Base-by-base conservation (phyloP, 2,113 vertebrate genomes). In the Picathartes gymnocephalus region DNA sequence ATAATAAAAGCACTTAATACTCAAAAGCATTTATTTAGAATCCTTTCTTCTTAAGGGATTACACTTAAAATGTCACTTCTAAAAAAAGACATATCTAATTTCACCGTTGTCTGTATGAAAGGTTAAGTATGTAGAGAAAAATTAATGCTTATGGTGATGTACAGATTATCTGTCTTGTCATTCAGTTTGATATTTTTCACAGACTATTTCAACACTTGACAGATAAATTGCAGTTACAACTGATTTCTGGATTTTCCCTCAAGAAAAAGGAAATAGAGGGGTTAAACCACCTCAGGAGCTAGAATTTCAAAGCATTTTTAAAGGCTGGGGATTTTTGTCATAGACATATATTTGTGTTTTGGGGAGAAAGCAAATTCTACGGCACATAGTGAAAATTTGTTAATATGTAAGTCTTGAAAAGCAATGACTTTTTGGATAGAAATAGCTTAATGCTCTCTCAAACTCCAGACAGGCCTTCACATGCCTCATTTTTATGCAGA, bases 91-190 rank as follows among this genome's bases (percentile, higher is more conserved):
- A 3, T 76, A 90, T 60, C 68, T 90, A 92, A 90, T 95, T 96
- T 93, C 71, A 80, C 44, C 82, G 90, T 94, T 96, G 92, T 93
- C 22, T 92, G 47, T 70, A 71, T 93, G 87, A 86, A 95, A 95
- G 79, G 90, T 94, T 96, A 95, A 93, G 85, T 42, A 69, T 16
- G 48, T 82, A 87, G 70, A 84, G 39, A 48, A 94, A 85, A 96
- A 93, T 68, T 93, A 93, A 94, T 54, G 56, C 93, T 86, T 78
- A 45, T 88, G 90, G 86, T 96, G 92, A 94, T 77, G 85, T 66
- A 70, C 69, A 90, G 90, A 93, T 95, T 86, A 90, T 77, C 87
- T 77, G 47, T 66, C 93, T 76, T 95, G 92, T 94, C 90, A 95
- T 82, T 90, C 93, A 86, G 39, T 60, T 74, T 90, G 85, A n/a